Base-by-base conservation (phyloP, 2,888 invertebrate genomes). In the Heliconius aoede region DNA sequence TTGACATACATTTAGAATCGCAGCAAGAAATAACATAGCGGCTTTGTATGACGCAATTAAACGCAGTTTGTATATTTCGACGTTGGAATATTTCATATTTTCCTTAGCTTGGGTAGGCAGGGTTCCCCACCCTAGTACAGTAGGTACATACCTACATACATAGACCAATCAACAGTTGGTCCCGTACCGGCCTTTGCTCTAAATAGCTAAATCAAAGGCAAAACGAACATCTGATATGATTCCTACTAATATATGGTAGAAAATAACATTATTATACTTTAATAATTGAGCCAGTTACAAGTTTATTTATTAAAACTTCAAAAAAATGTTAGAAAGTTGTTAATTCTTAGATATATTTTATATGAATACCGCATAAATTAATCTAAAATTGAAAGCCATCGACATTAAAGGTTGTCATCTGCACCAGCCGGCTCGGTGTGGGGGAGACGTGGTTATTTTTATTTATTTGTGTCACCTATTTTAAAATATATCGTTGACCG, bases 361-460 rank as follows among this genome's bases (percentile, higher is more conserved):
- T n/a, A n/a, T n/a, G n/a, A n/a, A n/a, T n/a, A n/a, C n/a, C n/a
- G n/a, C n/a, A n/a, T n/a, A n/a, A n/a, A n/a, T 69, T 77, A 77
- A 64, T 73, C 28, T 67, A 61, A 73, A 76, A 77, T 78, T 78
- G 72, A 72, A 72, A 68, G 77, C 26, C 72, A 61, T 78, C 24
- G 55, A 62, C 61, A 68, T 72, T 75, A 68, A 32, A 21, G 61
- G 30, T 26, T 72, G 75, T 75, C 75, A 75, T 32, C 71, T 55
- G 30, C 71, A 13, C 28, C 46, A 21, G 73, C 9, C 2, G n/a
- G 58, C 51, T 4, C 2, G 18, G 62, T 4, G 30, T 46, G 3
- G 30, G 32, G 18, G 15, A 13, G 15, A 15, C 15, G 40, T 18
- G 69, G 32, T 26, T 58, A 36, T 60, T 71, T 51, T 28, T 51